Percentiles rank a stretch among this genome's conserved stretches.
phyloP scores from a whole-genome alignment of 2,113 vertebrate species.

The Cryptotis parvus region DNA sequence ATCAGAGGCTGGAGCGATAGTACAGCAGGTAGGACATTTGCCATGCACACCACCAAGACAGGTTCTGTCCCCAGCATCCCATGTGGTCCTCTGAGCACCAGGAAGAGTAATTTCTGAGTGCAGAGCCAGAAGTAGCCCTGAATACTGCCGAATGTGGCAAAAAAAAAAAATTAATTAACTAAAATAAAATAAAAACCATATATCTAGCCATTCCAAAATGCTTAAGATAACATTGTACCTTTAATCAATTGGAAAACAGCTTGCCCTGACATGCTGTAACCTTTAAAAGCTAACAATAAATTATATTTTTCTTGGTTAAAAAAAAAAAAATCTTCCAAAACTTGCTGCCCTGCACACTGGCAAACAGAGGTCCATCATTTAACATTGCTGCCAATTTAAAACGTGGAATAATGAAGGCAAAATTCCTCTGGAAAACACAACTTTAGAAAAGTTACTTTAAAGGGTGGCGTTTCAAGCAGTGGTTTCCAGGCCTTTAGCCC shows the following conservation, averaged over 20 bases:
- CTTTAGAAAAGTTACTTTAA: slow-evolving; percentile 37
- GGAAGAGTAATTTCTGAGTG: too few species aligned
- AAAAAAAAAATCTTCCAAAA: slow-evolving; percentile 4
- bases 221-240: slow-evolving; percentile 40
- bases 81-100: too few species aligned
- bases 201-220: background rate
- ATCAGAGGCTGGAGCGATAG: background rate
- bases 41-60: too few species aligned
- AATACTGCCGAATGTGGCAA: too few species aligned
- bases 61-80: too few species aligned
- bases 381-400: slow-evolving; percentile 31
- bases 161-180: too few species aligned
- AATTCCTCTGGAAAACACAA: slow-evolving; percentile 46
- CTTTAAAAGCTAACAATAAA: slow-evolving; percentile 36
- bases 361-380: slow-evolving; percentile 3
- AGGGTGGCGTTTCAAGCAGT: slow-evolving; percentile 2
- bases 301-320: slow-evolving; percentile 32
- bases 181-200: background rate
- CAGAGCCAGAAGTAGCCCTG: too few species aligned
- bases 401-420: slow-evolving; percentile 23
- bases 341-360: background rate
- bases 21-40: too few species aligned
- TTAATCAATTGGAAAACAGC: slow-evolving; percentile 1
- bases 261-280: background rate
- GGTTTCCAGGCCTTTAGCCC: too few species aligned